Evolutionary conservation across 1,140 invertebrate genomes (phyloP).

Genomic region (Drosophila ironensis): DNA sequence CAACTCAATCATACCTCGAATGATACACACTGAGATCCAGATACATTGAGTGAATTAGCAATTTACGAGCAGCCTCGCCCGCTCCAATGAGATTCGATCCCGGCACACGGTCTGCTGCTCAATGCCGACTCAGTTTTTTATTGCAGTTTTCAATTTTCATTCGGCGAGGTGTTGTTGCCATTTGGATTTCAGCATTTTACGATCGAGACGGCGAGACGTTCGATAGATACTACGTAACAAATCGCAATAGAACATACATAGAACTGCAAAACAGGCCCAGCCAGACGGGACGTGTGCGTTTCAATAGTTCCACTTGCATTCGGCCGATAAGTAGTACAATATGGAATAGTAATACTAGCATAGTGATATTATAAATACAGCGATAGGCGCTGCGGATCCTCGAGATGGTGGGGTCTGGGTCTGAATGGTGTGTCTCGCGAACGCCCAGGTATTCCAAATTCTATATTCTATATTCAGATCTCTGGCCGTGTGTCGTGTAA

Average conservation of each 20-base stretch:
- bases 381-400: background rate
- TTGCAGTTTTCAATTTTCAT: slow-evolving; percentile 34
- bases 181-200: slow-evolving; percentile 35
- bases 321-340: slow-evolving; percentile 25
- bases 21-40: slow-evolving; percentile 2
- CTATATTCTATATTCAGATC: slow-evolving; percentile 23
- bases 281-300: slow-evolving; percentile 53
- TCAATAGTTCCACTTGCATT: slow-evolving; percentile 34
- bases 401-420: slow-evolving; percentile 3
- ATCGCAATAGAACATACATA: slow-evolving; percentile 6
- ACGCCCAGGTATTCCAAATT: background rate
- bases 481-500: slow-evolving; percentile 55
- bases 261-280: slow-evolving; percentile 1
- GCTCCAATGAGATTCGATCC: slow-evolving; percentile 30
- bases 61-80: slow-evolving; percentile 42
- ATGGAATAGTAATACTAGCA: background rate
- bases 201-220: slow-evolving; percentile 67
- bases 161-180: slow-evolving; percentile 11
- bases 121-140: slow-evolving; percentile 36
- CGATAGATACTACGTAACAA: slow-evolving; percentile 45
- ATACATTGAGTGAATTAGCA: slow-evolving; percentile 30
- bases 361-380: no score
- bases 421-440: slow-evolving; percentile 14
- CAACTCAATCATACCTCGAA: slow-evolving; percentile 31
- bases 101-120: slow-evolving; percentile 43